These are phyloP conservation scores for Halesus radiatus DNA, from an alignment of 1,140 invertebrate species.

Conservation along the genomic window DNA sequence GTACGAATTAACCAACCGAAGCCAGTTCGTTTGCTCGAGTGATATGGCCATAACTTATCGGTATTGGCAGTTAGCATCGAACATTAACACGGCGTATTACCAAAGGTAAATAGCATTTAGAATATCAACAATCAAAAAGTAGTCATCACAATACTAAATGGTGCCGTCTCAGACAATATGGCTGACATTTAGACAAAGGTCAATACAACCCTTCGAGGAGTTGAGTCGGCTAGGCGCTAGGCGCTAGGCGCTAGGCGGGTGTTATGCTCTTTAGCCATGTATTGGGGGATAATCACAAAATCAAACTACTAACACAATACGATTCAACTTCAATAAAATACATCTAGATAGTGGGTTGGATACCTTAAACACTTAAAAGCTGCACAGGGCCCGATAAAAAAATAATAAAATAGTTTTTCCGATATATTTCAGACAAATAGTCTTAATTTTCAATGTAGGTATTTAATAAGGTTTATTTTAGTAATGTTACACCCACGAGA, in stretches of 20 bases:
- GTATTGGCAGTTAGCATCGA: constrained; percentile 28
- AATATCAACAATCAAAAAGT: constrained; percentile 54
- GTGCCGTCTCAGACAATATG: constrained; percentile 54
- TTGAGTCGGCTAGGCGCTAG: constrained; percentile 1
- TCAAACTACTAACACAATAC: not conserved
- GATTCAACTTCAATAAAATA: too few species aligned
- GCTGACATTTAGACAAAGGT: constrained; percentile 57
- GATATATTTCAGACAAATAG: too few species aligned
- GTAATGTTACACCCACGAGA: too few species aligned
- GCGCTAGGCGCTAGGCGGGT: not conserved
- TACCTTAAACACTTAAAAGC: too few species aligned
- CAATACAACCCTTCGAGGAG: constrained; percentile 51
- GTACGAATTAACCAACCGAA: constrained; percentile 2
- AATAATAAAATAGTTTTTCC: too few species aligned
- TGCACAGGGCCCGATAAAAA: too few species aligned
- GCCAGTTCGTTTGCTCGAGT: not conserved
- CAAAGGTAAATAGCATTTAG: constrained; percentile 45
- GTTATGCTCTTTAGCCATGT: constrained; percentile 1
- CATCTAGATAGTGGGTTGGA: too few species aligned
- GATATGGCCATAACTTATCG: constrained; percentile 7
- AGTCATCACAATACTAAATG: constrained; percentile 36
- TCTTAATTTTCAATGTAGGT: too few species aligned
- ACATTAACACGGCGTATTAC: constrained; percentile 33
- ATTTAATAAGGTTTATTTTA: too few species aligned
- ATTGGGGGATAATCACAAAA: not conserved